These are phyloP conservation scores for Ptilonorhynchus violaceus DNA, from an alignment of 2,113 vertebrate genomes.

Conservation along the genomic window DNA sequence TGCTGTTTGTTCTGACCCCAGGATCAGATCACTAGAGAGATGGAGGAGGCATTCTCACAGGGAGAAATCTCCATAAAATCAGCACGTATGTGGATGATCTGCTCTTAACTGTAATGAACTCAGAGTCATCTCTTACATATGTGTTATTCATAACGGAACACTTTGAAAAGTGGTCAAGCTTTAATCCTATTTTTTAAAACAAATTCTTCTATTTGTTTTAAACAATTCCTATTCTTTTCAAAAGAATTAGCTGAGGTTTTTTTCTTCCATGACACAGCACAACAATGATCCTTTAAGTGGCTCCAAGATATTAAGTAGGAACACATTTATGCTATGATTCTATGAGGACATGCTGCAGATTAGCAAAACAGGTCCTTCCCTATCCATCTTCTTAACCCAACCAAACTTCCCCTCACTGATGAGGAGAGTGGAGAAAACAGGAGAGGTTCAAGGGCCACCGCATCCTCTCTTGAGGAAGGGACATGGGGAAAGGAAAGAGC, in stretches of 20 bases:
- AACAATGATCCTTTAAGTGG: background rate
- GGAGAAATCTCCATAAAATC: slow-evolving; percentile 40
- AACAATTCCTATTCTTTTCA: too few species aligned
- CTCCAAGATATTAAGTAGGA: background rate
- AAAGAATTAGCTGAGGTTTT: slow-evolving; percentile 3
- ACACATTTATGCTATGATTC: background rate
- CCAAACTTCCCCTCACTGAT: background rate
- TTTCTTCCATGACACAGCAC: background rate
- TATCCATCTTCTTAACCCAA: background rate
- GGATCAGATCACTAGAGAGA: slow-evolving; percentile 12
- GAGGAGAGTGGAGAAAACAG: background rate
- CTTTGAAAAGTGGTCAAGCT: background rate
- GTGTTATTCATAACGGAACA: background rate
- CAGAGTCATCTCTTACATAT: background rate
- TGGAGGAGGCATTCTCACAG: slow-evolving; percentile 1
- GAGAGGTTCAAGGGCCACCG: background rate
- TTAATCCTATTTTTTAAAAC: slow-evolving; percentile 37
- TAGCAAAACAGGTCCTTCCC: background rate
- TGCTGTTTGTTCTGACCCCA: slow-evolving; percentile 27
- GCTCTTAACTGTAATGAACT: slow-evolving; percentile 31
- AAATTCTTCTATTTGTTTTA: too few species aligned
- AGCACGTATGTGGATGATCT: slow-evolving; percentile 35
- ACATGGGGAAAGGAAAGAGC: background rate
- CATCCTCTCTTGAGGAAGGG: background rate
- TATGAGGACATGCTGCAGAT: background rate